Evolutionary conservation across 2,113 vertebrate genomes (phyloP).

Genomic region (Spheniscus mendiculus): DNA sequence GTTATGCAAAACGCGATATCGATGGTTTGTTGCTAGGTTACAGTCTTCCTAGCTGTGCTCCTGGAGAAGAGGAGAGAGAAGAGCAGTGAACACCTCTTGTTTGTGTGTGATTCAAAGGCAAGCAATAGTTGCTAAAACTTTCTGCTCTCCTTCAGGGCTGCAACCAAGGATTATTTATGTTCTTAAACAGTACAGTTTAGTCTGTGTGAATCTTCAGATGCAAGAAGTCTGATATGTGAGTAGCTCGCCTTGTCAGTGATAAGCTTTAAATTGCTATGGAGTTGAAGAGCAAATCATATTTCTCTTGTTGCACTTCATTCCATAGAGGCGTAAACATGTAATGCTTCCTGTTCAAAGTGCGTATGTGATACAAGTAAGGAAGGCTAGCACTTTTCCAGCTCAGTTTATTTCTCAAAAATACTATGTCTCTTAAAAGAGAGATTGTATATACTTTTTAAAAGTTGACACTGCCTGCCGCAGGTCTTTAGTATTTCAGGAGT

Average conservation of each 20-base stretch:
- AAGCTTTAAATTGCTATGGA: not conserved
- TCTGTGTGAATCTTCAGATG: not conserved
- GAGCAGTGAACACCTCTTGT: not conserved
- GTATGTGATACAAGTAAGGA: not conserved
- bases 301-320: not conserved
- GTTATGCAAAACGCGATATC: not conserved
- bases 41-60: not conserved
- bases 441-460: not conserved
- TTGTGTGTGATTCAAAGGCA: not conserved
- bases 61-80: not conserved
- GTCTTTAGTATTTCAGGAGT: not conserved
- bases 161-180: not conserved
- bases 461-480: not conserved
- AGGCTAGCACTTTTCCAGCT: not conserved
- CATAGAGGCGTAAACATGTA: rapidly evolving
- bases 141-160: not conserved
- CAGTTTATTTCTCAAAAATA: not conserved
- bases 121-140: not conserved
- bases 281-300: not conserved
- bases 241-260: not conserved
- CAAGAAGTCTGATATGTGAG: not conserved
- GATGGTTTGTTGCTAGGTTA: conserved; percentile 17
- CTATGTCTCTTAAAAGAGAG: not conserved
- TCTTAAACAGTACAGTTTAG: conserved; percentile 19
- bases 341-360: not conserved